Evolutionary conservation across 2,888 invertebrate species (phyloP).

Genomic region (Macaria notata): DNA sequence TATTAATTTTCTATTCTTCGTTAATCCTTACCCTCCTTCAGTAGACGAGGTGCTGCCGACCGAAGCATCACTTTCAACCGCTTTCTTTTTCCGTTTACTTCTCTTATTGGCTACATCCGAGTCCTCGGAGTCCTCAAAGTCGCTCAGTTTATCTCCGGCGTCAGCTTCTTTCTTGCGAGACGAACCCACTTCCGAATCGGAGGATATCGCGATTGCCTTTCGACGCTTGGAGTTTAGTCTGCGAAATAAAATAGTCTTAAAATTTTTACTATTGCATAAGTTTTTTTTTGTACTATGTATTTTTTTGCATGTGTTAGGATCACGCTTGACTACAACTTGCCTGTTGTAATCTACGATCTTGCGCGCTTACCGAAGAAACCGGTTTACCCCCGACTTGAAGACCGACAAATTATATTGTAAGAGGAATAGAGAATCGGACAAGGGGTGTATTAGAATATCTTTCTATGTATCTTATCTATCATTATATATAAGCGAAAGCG

Average conservation of each 20-base stretch:
- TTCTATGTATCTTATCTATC: too few relatives aligned
- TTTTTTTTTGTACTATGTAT: too few relatives aligned
- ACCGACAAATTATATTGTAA: too few relatives aligned
- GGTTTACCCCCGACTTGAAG: too few relatives aligned
- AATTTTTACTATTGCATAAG: neutral
- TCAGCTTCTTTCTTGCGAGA: slow-evolving; percentile 49
- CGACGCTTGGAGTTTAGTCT: slow-evolving; percentile 66
- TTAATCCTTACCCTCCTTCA: slow-evolving; percentile 50
- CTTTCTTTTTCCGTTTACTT: slow-evolving; percentile 63
- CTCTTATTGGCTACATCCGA: slow-evolving; percentile 49
- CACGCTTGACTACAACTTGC: too few relatives aligned
- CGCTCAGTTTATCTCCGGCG: slow-evolving; percentile 48
- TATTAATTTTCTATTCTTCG: too few relatives aligned
- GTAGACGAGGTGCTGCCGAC: slow-evolving; percentile 44
- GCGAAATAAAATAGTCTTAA: slow-evolving; percentile 6
- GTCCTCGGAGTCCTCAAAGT: slow-evolving; percentile 68
- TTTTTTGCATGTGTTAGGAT: too few relatives aligned
- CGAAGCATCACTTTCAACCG: slow-evolving; percentile 61
- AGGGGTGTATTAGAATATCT: too few relatives aligned
- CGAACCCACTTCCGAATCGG: slow-evolving; percentile 66
- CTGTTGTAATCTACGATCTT: too few relatives aligned
- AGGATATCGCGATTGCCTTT: slow-evolving; percentile 65
- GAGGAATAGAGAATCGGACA: too few relatives aligned
- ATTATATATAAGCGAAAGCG: too few relatives aligned
- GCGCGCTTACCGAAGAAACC: too few relatives aligned